A percentile compares a stretch with the other conserved stretches of the same genome.
phyloP scores from a whole-genome alignment of 2,888 invertebrate genomes.

The Timema cristinae region DNA sequence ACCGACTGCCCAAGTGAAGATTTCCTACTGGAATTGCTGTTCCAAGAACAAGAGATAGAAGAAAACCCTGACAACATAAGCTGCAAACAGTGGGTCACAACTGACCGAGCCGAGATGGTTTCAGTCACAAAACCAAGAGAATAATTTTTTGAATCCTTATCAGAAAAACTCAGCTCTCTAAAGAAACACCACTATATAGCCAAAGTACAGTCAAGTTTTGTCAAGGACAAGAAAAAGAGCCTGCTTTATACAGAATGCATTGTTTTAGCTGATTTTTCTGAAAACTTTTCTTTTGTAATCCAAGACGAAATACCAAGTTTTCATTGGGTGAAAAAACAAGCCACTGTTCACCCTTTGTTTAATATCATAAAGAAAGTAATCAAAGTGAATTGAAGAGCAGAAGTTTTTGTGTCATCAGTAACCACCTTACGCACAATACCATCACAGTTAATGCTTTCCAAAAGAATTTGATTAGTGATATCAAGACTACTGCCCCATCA shows the following conservation, averaged over 20 bases:
- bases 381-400: not conserved
- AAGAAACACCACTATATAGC: not conserved
- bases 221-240: too few species aligned
- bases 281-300: slow-evolving; percentile 3
- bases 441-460: not conserved
- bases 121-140: not conserved
- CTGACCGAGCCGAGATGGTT: slow-evolving; percentile 4
- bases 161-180: slow-evolving; percentile 1
- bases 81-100: not conserved
- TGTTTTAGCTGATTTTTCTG: not conserved
- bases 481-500: not conserved
- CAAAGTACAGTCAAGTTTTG: not conserved
- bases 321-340: slow-evolving; percentile 9
- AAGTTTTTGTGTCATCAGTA: slow-evolving; percentile 1
- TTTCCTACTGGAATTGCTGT: too few species aligned
- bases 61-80: slow-evolving; percentile 1
- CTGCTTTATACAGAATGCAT: too few species aligned
- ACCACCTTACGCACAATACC: not conserved
- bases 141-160: not conserved
- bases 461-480: slow-evolving; percentile 6
- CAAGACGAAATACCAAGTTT: not conserved
- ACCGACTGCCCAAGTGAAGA: too few species aligned
- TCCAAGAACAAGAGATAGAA: not conserved
- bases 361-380: slow-evolving; percentile 1
- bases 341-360: not conserved